Evolutionary conservation across 2,797 vertebrate genomes (phyloP).

Genomic region (Oryzias dopingdopingensis): DNA sequence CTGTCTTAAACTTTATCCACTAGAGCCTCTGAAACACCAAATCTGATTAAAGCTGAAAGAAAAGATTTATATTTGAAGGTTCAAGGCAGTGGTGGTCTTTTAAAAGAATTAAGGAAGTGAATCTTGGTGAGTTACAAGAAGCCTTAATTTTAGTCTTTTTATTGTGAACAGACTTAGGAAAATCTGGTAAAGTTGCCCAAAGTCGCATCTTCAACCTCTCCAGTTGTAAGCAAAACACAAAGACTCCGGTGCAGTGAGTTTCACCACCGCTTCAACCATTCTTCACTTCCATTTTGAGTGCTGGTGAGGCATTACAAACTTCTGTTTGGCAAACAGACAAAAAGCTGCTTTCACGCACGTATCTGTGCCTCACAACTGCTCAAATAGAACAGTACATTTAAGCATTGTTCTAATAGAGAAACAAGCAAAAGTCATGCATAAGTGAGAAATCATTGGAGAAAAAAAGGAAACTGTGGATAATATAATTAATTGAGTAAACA

Average conservation of each 20-base stretch:
- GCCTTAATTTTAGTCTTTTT: constrained; percentile 5
- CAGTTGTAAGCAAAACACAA: constrained; percentile 20
- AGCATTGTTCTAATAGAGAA: too few relatives aligned
- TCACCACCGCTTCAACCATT: neutral
- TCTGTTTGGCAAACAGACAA: neutral
- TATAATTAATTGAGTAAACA: too few relatives aligned
- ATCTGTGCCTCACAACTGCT: neutral
- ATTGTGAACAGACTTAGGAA: constrained; percentile 6
- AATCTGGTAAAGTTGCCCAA: constrained; percentile 4
- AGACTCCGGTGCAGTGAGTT: too few relatives aligned
- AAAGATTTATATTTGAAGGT: constrained; percentile 4
- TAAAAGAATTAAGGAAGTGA: constrained; percentile 56
- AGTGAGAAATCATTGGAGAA: too few relatives aligned
- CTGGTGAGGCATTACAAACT: constrained; percentile 3
- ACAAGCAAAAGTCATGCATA: too few relatives aligned
- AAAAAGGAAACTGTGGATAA: too few relatives aligned
- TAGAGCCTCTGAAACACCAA: neutral
- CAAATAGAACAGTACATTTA: too few relatives aligned
- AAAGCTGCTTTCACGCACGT: neutral
- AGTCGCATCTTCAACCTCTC: constrained; percentile 8
- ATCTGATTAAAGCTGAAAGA: neutral
- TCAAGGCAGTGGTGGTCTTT: constrained; percentile 16
- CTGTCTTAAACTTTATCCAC: neutral
- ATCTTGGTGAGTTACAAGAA: constrained; percentile 38
- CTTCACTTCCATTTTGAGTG: neutral